Evolutionary conservation across 2,888 invertebrate genomes (phyloP).

Genomic region (Pachliopta kotzebuea): DNA sequence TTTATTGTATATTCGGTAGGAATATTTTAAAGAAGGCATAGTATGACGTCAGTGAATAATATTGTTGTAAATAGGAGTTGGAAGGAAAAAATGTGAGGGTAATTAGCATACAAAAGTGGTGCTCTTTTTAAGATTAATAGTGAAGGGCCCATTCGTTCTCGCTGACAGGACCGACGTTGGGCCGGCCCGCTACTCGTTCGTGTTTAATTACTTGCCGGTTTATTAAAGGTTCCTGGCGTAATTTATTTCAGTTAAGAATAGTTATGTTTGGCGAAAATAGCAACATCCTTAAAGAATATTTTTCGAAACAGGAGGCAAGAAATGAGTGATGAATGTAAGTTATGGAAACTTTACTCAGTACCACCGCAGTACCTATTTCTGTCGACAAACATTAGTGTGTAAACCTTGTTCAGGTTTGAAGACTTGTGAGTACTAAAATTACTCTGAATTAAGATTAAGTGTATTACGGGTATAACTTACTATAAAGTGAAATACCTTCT

Average conservation of each 20-base stretch:
- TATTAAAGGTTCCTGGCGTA: conserved; percentile 24
- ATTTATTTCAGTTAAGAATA: conserved; percentile 25
- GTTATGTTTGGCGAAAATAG: background rate
- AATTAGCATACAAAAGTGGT: conserved; percentile 71
- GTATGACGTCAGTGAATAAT: background rate
- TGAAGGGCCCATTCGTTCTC: conserved; percentile 36
- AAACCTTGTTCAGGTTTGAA: no score
- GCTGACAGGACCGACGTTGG: conserved; percentile 40
- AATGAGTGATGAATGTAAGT: no score
- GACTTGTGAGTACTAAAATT: no score
- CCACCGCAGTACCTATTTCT: no score
- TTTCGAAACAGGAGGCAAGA: background rate
- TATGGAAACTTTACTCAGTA: no score
- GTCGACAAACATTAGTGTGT: no score
- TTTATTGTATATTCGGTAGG: background rate
- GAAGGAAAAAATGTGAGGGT: conserved; percentile 31
- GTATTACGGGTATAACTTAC: no score
- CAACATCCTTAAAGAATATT: background rate
- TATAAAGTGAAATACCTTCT: no score
- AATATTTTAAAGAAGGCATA: background rate
- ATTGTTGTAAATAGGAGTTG: conserved; percentile 32
- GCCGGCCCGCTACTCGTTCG: conserved; percentile 51
- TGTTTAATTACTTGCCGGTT: conserved; percentile 42
- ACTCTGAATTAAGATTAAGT: no score
- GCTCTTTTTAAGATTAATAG: conserved; percentile 41